A percentile compares a stretch with the other conserved stretches of the same genome.
Conservation (phyloP, 2,888 invertebrate species). For the Crossocerus cetratus region DNA sequence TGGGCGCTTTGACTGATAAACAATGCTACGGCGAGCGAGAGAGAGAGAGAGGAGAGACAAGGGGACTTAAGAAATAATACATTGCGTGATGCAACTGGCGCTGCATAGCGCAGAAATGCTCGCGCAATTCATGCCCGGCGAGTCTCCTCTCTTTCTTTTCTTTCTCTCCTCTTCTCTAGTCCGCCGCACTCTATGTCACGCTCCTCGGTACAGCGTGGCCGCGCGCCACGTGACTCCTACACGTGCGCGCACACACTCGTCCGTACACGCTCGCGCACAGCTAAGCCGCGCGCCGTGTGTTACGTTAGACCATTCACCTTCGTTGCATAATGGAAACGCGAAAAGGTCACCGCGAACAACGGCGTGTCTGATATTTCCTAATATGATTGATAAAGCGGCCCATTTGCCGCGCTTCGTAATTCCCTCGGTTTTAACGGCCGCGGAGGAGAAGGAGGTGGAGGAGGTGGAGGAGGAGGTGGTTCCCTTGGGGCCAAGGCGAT, state of each 20-base stretch:
- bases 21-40: constrained; percentile 32
- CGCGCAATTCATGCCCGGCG: constrained; percentile 49
- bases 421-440: too few relatives aligned
- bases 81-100: constrained; percentile 52
- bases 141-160: constrained; percentile 8
- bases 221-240: constrained; percentile 60
- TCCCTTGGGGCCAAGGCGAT: too few relatives aligned
- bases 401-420: background rate
- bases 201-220: background rate
- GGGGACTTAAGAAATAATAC: constrained; percentile 45
- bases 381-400: constrained; percentile 57
- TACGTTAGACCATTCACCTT: constrained; percentile 62
- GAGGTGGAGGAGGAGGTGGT: too few relatives aligned
- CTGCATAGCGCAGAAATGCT: constrained; percentile 41
- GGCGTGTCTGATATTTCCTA: constrained; percentile 56
- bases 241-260: constrained; percentile 42
- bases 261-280: too few relatives aligned
- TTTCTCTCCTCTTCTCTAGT: background rate
- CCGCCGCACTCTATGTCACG: constrained; percentile 7
- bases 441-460: too few relatives aligned
- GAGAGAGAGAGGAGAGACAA: background rate
- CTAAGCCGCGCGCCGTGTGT: constrained; percentile 31
- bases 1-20: constrained; percentile 41
- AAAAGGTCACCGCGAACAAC: constrained; percentile 61
- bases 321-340: constrained; percentile 59